A percentile compares a stretch with the other conserved stretches of the same genome.
These are phyloP conservation scores for Glareola pratincola DNA, from an alignment of 2,113 vertebrate genomes.

Conservation along the genomic window DNA sequence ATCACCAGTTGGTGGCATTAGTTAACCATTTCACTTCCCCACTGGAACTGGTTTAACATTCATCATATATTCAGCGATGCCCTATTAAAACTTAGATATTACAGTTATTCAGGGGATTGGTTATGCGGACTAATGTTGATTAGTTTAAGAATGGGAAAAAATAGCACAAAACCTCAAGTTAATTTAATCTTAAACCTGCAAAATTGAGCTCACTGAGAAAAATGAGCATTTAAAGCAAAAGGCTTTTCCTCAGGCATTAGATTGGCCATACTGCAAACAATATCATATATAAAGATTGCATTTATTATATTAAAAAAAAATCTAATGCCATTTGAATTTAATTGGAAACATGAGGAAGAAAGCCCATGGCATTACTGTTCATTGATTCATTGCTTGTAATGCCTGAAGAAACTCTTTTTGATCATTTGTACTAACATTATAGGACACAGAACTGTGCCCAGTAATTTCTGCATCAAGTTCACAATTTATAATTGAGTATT, in stretches of 20 bases:
- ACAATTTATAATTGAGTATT: not conserved
- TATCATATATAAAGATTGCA: not conserved
- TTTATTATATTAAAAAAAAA: slow-evolving; percentile 22
- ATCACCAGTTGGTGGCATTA: not conserved
- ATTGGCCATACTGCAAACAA: not conserved
- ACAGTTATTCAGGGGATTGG: not conserved
- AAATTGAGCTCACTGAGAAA: not conserved
- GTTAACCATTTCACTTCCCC: not conserved
- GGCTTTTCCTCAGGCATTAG: not conserved
- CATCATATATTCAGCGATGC: not conserved
- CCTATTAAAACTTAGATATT: not conserved
- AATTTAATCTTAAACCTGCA: slow-evolving; percentile 26
- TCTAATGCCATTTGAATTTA: slow-evolving; percentile 21
- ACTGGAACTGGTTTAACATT: not conserved
- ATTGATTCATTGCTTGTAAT: slow-evolving; percentile 24
- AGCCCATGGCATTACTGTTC: not conserved
- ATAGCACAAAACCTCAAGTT: not conserved
- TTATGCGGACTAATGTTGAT: not conserved
- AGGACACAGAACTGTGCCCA: not conserved
- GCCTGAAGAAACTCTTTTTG: not conserved
- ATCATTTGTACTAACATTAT: not conserved
- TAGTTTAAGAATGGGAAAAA: slow-evolving; percentile 19
- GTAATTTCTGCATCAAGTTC: not conserved
- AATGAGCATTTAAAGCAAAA: slow-evolving; percentile 10
- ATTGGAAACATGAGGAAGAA: slow-evolving; percentile 36